Evolutionary conservation across 2,797 vertebrate genomes (phyloP).

Genomic region (Columba guinea): DNA sequence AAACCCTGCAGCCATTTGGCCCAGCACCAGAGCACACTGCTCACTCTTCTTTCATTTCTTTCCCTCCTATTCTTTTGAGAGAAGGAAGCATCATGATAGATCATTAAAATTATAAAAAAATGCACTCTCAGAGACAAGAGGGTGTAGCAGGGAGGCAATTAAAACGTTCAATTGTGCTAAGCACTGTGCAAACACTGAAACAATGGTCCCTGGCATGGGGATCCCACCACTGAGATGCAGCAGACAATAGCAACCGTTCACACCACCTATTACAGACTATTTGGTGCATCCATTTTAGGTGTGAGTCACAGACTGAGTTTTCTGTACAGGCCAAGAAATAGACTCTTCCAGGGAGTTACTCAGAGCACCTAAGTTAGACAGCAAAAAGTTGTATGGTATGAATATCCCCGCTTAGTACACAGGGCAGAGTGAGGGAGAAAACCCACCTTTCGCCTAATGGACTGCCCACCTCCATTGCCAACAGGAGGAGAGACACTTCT

Average conservation of each 20-base stretch:
- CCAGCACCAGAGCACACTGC: neutral
- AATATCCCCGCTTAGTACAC: neutral
- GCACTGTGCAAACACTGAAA: neutral
- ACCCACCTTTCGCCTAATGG: neutral
- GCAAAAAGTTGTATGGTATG: neutral
- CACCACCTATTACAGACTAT: slow-evolving; percentile 13
- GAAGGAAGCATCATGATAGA: neutral
- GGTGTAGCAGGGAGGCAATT: slow-evolving; percentile 26
- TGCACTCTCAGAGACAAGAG: neutral
- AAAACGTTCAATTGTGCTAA: slow-evolving; percentile 45
- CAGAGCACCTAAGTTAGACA: slow-evolving; percentile 32
- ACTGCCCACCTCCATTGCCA: neutral
- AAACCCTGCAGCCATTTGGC: neutral
- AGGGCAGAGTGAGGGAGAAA: neutral
- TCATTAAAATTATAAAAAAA: slow-evolving; percentile 29
- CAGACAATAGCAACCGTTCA: slow-evolving; percentile 47
- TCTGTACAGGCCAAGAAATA: neutral
- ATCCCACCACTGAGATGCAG: neutral
- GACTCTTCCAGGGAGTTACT: slow-evolving; percentile 21
- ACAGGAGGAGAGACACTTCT: neutral
- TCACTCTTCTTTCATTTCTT: neutral
- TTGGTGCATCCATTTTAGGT: slow-evolving; percentile 12
- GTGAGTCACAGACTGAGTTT: slow-evolving; percentile 22
- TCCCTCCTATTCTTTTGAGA: neutral
- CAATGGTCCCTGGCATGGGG: neutral